Conservation (phyloP, 1,140 invertebrate genomes). For the Phthorimaea operculella region DNA sequence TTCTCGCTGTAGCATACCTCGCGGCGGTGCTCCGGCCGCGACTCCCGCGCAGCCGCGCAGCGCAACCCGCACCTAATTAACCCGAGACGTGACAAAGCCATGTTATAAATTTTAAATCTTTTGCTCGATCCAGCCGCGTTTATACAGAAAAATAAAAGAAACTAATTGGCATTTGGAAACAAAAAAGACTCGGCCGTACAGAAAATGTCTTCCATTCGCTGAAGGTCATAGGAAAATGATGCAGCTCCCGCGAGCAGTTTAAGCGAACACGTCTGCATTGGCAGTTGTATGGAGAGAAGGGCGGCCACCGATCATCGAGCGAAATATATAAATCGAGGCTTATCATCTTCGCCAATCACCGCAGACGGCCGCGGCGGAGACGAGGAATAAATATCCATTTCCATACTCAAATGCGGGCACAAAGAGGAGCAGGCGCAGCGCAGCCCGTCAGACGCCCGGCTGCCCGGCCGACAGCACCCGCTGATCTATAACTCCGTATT, state of each 20-base stretch:
- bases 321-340: slow-evolving; percentile 62
- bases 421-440: slow-evolving; percentile 20
- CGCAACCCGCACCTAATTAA: slow-evolving; percentile 44
- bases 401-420: slow-evolving; percentile 53
- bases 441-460: slow-evolving; percentile 30
- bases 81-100: slow-evolving; percentile 43
- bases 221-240: background rate
- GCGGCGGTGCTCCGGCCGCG: slow-evolving; percentile 21
- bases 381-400: slow-evolving; percentile 63
- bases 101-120: slow-evolving; percentile 56
- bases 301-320: slow-evolving; percentile 54
- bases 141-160: slow-evolving; percentile 25
- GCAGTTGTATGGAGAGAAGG: slow-evolving; percentile 41
- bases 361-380: slow-evolving; percentile 36
- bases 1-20: slow-evolving; percentile 33
- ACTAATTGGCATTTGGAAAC: slow-evolving; percentile 14
- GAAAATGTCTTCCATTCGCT: background rate
- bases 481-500: slow-evolving; percentile 66
- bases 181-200: slow-evolving; percentile 9
- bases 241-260: background rate
- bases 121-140: slow-evolving; percentile 20
- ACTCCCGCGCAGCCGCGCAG: no score
- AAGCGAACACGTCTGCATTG: slow-evolving; percentile 19
- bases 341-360: slow-evolving; percentile 60
- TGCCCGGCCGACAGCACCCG: slow-evolving; percentile 29